A percentile compares a stretch with the other conserved stretches of the same genome.
Evolutionary conservation across 2,797 vertebrate species (phyloP).

Genomic region (Octomys mimax): DNA sequence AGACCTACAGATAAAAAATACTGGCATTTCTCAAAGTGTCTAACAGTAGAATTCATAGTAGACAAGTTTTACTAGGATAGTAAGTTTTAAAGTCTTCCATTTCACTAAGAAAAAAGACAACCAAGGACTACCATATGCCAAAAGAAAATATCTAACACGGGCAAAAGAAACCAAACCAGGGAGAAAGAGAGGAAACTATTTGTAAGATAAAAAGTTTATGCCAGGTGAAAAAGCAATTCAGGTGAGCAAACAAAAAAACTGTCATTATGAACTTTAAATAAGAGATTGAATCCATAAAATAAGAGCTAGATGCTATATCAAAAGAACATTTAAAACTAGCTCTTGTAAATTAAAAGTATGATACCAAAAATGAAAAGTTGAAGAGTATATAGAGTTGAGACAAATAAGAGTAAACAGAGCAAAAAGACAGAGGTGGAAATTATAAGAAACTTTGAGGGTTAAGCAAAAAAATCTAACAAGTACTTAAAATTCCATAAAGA

Average conservation of each 20-base stretch:
- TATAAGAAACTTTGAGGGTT: not conserved
- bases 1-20: not conserved
- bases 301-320: not conserved
- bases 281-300: not conserved
- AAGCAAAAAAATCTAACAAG: not conserved
- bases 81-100: not conserved
- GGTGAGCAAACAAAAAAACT: not conserved
- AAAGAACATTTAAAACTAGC: not conserved
- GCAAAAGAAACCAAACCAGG: not conserved
- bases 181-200: not conserved
- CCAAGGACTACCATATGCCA: not conserved
- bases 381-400: not conserved
- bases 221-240: not conserved
- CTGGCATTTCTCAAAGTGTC: not conserved
- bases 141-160: not conserved
- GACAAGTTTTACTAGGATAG: not conserved
- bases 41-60: not conserved
- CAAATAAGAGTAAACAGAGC: not conserved
- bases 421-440: conserved; percentile 6
- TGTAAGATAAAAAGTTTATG: not conserved
- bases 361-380: conserved; percentile 18
- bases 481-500: not conserved
- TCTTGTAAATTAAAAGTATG: not conserved
- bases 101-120: not conserved
- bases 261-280: not conserved